phyloP scores from a whole-genome alignment of 1,140 invertebrate species.

The Saxidomus purpurata region DNA sequence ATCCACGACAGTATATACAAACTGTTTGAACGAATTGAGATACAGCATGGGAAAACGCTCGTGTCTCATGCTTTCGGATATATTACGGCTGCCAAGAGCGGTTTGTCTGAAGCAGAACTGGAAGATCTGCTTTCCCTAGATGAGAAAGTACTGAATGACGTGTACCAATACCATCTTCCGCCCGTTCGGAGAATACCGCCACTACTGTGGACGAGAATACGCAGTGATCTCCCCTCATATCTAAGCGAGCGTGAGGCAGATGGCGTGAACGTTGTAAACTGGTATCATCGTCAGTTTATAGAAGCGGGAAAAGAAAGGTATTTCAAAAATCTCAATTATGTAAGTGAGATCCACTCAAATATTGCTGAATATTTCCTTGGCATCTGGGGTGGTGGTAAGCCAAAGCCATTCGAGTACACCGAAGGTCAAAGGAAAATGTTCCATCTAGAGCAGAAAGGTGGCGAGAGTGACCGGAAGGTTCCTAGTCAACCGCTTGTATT shows the following conservation, averaged over 20 bases:
- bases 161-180: conserved; percentile 98
- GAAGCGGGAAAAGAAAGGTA: conserved; percentile 93
- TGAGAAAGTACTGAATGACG: conserved; percentile 97
- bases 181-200: conserved; percentile 98
- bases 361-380: conserved; percentile 99
- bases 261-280: conserved; percentile 98
- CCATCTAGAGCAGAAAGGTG: conserved; percentile 92
- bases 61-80: conserved; percentile 85
- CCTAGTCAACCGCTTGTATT: conserved; percentile 98
- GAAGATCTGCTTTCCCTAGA: conserved; percentile 86
- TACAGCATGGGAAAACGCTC: conserved; percentile 84
- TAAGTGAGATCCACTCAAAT: conserved; percentile 98
- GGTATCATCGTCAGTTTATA: conserved; percentile 93
- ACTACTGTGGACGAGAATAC: conserved; percentile 95
- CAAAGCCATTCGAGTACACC: conserved; percentile 98
- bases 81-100: conserved; percentile 85
- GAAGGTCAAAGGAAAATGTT: conserved; percentile 96
- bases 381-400: conserved; percentile 91
- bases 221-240: conserved; percentile 90
- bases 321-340: conserved; percentile 99
- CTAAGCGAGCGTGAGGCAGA: conserved; percentile 98
- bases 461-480: conserved; percentile 97
- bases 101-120: conserved; percentile 85
- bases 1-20: conserved; percentile 99
- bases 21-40: conserved; percentile 86